A percentile compares a stretch with the other conserved stretches of the same genome.
These are phyloP conservation scores for Ceraclea dissimilis DNA, from an alignment of 2,888 invertebrate genomes.

Conservation along the genomic window DNA sequence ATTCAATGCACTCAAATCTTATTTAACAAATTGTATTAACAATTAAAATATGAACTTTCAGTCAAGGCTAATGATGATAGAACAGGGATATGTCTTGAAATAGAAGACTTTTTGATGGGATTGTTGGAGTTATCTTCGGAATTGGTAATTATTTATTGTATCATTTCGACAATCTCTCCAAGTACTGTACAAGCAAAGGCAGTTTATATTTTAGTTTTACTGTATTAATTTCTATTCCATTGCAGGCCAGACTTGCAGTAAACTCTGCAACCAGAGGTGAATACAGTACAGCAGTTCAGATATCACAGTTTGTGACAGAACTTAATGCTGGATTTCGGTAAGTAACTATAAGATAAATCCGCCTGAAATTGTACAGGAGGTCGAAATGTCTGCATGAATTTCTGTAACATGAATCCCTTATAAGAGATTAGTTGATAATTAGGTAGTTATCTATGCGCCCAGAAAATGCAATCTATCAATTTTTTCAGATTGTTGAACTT, in stretches of 20 bases:
- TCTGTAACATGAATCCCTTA: too few species aligned
- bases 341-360: neutral
- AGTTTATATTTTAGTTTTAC: too few species aligned
- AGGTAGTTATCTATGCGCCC: too few species aligned
- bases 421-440: neutral
- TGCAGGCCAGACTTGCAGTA: conserved; percentile 69
- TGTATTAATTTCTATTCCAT: conserved; percentile 23
- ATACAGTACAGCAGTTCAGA: conserved; percentile 71
- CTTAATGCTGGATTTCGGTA: conserved; percentile 81
- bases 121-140: conserved; percentile 76
- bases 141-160: too few species aligned
- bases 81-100: conserved; percentile 80
- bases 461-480: too few species aligned
- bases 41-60: conserved; percentile 36
- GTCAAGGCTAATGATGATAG: conserved; percentile 57
- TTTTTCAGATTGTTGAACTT: conserved; percentile 62
- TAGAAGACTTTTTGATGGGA: conserved; percentile 87
- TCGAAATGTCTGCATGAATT: too few species aligned
- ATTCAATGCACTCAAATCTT: neutral
- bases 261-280: conserved; percentile 81
- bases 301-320: conserved; percentile 79
- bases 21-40: too few species aligned
- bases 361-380: too few species aligned
- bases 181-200: too few species aligned
- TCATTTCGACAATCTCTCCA: too few species aligned